Base-by-base conservation (phyloP, 2,113 vertebrate genomes). In the Anhinga anhinga region DNA sequence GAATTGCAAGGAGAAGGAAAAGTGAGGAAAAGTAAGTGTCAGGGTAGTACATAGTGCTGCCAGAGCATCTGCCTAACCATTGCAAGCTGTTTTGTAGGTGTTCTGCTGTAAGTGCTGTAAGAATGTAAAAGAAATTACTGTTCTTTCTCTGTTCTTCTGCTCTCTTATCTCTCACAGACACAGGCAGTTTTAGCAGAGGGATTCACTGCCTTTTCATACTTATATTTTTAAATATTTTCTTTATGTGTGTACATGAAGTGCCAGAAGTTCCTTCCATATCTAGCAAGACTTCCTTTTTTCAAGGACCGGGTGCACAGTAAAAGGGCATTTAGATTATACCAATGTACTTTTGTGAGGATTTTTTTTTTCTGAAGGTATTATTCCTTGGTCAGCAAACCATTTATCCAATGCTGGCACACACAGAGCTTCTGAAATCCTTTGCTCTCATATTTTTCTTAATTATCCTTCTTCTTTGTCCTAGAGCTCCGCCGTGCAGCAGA, bases 81-180 rank as follows among this genome's bases (percentile, higher is more conserved):
- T 53, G 58, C 79, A 87, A 88, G 45, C 58, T 73, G 78, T 85
- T 96, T 85, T 82, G 36, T 53, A 90, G 78, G 58, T 76, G 45
- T 62, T 53, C 45, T 93, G 58, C 40, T 69, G 36, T 65, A 88
- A 87, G 34, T 88, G 49, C 14, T 70, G 85, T 53, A 55, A 91
- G 19, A 90, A 93, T 88, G 87, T 93, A 50, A 93, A 82, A 90
- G 73, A 76, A 95, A 91, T 82, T 91, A 58, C 61, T 92, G 36
- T 77, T 93, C 74, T 80, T 93, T 82, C 63, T 94, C 36, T 55
- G 87, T 93, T 84, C 56, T 87, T 16, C 49, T 95, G 80, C 78
- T 52, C 66, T 88, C 84, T 93, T 94, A 91, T 93, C 91, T 87
- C 87, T 80, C 53, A 77, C 32, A 85, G 74, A 90, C 93, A 91